Evolutionary conservation across 2,797 vertebrate species (phyloP).

Genomic region (Cossypha niveicapilla): DNA sequence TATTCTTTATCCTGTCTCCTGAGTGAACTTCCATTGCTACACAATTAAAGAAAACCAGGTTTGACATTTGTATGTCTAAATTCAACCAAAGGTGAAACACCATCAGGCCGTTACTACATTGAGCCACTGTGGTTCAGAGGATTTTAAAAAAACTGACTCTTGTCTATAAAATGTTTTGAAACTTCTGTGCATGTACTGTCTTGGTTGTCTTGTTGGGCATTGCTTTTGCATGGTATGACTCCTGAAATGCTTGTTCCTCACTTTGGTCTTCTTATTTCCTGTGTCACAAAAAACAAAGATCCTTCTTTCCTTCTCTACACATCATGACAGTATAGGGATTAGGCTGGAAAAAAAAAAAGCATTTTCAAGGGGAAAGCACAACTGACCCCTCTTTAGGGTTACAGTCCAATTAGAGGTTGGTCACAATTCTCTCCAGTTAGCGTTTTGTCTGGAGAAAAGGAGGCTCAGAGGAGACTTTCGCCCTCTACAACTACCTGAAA

Average conservation of each 20-base stretch:
- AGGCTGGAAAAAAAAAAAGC: background rate
- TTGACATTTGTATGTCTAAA: conserved; percentile 55
- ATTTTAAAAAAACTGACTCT: background rate
- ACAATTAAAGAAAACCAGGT: conserved; percentile 62
- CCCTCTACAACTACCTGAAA: no score
- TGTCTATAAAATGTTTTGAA: background rate
- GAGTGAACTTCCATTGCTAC: conserved; percentile 60
- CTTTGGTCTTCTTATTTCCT: background rate
- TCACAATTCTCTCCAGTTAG: background rate
- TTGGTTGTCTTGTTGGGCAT: background rate
- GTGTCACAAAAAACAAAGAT: background rate
- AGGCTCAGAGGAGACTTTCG: background rate
- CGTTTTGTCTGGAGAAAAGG: background rate
- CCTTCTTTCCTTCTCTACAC: background rate
- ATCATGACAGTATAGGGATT: background rate
- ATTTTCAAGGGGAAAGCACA: background rate
- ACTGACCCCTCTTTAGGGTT: background rate
- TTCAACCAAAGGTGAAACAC: background rate
- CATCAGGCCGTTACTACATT: background rate
- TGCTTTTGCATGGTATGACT: background rate
- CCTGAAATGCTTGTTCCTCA: background rate
- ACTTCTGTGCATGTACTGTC: background rate
- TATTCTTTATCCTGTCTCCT: conserved; percentile 58
- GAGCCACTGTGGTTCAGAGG: background rate
- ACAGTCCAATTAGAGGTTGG: background rate